Conservation (phyloP, 2,797 vertebrate genomes). For the Gobionotothen gibberifrons region DNA sequence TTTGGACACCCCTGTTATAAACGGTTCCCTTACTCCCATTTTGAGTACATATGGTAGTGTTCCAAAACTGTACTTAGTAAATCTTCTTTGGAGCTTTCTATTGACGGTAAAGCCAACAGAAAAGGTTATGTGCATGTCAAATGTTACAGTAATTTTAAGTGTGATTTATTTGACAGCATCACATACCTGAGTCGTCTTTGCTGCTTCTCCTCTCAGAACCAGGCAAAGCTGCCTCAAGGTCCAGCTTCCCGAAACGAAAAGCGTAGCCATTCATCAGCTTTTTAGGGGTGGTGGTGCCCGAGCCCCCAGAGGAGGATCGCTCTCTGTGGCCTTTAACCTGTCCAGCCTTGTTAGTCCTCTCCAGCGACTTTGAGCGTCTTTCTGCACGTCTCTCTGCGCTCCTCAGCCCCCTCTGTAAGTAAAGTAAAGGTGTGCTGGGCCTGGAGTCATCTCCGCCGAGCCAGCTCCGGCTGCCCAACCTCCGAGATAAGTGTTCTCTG, state of each 20-base stretch:
- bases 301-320: constrained; percentile 80
- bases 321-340: constrained; percentile 82
- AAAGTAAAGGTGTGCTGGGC: constrained; percentile 74
- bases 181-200: constrained; percentile 85
- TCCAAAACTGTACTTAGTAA: constrained; percentile 1
- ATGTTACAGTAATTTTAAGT: neutral
- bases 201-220: constrained; percentile 74
- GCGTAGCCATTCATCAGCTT: constrained; percentile 85
- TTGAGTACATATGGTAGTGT: neutral
- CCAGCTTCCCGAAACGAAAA: constrained; percentile 79
- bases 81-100: neutral
- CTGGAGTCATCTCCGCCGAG: constrained; percentile 74
- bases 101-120: neutral
- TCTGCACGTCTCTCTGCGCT: constrained; percentile 72
- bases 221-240: constrained; percentile 76
- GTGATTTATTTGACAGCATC: neutral
- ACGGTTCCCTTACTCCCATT: neutral
- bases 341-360: constrained; percentile 81
- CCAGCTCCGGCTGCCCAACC: constrained; percentile 73
- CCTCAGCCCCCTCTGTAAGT: constrained; percentile 73
- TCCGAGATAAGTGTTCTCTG: constrained; percentile 69
- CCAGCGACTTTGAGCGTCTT: constrained; percentile 86
- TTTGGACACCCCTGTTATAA: too few species aligned
- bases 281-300: constrained; percentile 73
- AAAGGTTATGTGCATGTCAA: neutral